These are phyloP conservation scores for Hypotaenidia okinawae DNA, from an alignment of 2,797 vertebrate genomes.

Conservation along the genomic window DNA sequence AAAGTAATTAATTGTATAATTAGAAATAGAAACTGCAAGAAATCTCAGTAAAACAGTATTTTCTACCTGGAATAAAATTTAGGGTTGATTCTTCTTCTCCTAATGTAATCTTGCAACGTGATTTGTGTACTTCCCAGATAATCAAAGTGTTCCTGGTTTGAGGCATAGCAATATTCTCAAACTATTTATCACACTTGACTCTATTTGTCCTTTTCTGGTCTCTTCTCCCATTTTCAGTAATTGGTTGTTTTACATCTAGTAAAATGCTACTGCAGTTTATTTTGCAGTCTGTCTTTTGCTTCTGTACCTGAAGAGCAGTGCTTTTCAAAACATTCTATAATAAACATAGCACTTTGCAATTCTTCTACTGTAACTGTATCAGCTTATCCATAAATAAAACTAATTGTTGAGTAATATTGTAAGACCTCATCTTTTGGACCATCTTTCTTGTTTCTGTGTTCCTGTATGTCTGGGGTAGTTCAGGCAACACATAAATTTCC, in stretches of 20 bases:
- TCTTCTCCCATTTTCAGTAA: constrained; percentile 4
- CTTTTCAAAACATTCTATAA: background rate
- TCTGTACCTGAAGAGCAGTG: background rate
- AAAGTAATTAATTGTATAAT: background rate
- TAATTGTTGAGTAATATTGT: background rate
- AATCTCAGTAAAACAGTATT: background rate
- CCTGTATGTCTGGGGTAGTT: background rate
- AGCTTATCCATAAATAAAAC: background rate
- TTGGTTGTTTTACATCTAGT: background rate
- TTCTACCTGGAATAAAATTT: background rate
- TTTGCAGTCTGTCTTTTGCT: background rate
- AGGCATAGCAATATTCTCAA: background rate
- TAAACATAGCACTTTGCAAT: background rate
- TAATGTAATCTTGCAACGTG: background rate
- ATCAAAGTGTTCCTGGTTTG: background rate
- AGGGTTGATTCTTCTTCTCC: background rate
- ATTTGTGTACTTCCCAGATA: background rate
- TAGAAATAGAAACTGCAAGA: background rate
- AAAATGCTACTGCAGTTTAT: background rate
- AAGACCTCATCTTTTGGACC: background rate
- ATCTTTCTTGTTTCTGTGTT: background rate
- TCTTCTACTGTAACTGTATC: background rate
- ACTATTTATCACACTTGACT: background rate
- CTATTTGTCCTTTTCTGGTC: background rate
- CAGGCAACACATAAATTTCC: constrained; percentile 19